These are phyloP conservation scores for Mystacornis crossleyi DNA, from an alignment of 2,113 vertebrate species.

Conservation along the genomic window DNA sequence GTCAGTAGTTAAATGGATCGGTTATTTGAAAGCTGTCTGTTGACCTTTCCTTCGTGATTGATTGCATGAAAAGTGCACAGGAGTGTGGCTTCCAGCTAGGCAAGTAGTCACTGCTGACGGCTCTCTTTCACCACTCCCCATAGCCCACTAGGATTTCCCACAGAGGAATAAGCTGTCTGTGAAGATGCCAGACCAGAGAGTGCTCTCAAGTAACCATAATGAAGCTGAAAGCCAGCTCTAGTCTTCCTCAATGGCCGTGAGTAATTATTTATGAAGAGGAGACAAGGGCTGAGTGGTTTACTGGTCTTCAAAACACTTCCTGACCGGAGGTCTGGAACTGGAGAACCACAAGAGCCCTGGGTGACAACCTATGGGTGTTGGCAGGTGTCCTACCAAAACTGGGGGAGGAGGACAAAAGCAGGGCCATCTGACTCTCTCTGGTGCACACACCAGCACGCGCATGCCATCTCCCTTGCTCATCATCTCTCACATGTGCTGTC, in stretches of 20 bases:
- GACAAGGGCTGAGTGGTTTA: constrained; percentile 45
- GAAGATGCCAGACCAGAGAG: constrained; percentile 33
- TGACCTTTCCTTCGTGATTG: constrained; percentile 73
- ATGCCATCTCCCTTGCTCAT: background rate
- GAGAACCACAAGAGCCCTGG: constrained; percentile 21
- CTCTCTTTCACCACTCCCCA: constrained; percentile 51
- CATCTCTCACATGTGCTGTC: background rate
- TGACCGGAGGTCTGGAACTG: constrained; percentile 32
- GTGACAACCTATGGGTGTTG: background rate
- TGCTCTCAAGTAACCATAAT: constrained; percentile 62
- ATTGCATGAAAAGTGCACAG: constrained; percentile 56
- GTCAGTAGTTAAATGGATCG: constrained; percentile 75
- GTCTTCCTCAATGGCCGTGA: constrained; percentile 35
- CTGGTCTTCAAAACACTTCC: constrained; percentile 61
- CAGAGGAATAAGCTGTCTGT: constrained; percentile 50
- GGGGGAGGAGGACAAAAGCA: background rate
- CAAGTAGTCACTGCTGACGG: constrained; percentile 30
- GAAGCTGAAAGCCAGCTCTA: constrained; percentile 57
- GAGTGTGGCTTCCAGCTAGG: constrained; percentile 69
- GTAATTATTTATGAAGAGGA: constrained; percentile 76
- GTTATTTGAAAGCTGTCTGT: constrained; percentile 76
- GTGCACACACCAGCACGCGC: background rate
- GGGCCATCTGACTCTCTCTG: background rate
- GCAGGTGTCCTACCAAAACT: background rate
- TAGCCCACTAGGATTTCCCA: constrained; percentile 65